phyloP scores from a whole-genome alignment of 2,888 invertebrate genomes.

The Athalia cordata region DNA sequence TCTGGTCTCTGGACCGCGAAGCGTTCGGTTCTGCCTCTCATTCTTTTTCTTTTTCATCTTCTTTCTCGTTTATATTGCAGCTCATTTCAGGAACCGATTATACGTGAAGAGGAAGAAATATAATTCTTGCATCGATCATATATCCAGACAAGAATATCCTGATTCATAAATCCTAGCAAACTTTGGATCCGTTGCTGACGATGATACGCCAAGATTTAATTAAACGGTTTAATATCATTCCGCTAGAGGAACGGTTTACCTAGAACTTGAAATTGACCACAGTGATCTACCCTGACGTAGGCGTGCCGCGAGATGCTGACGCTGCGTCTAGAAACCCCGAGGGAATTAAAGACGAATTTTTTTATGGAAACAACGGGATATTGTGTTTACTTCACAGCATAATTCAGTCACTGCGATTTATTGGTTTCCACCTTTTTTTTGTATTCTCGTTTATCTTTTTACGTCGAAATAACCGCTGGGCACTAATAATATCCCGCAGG shows the following conservation, averaged over 20 bases:
- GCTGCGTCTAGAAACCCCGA: background rate
- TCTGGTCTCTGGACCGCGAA: background rate
- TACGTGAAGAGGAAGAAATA: background rate
- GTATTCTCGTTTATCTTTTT: too few species aligned
- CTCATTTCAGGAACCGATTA: too few species aligned
- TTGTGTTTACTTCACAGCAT: too few species aligned
- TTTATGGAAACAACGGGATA: too few species aligned
- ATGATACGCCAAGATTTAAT: slow-evolving; percentile 31
- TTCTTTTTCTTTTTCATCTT: background rate
- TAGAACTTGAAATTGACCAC: slow-evolving; percentile 20
- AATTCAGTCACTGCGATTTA: too few species aligned
- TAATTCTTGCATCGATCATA: background rate
- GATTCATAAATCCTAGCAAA: background rate
- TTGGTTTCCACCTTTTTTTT: too few species aligned
- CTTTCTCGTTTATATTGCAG: background rate
- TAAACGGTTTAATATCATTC: slow-evolving; percentile 27
- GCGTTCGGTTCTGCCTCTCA: background rate
- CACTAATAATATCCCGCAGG: too few species aligned
- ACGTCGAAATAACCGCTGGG: too few species aligned
- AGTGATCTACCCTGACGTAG: background rate
- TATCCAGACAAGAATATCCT: background rate
- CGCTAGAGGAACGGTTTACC: slow-evolving; percentile 2
- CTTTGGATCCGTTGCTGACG: slow-evolving; percentile 17
- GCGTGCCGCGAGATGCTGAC: background rate
- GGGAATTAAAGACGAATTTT: too few species aligned